These are phyloP conservation scores for Coregonus suidteri DNA, from an alignment of 2,797 vertebrate genomes.

Conservation along the genomic window DNA sequence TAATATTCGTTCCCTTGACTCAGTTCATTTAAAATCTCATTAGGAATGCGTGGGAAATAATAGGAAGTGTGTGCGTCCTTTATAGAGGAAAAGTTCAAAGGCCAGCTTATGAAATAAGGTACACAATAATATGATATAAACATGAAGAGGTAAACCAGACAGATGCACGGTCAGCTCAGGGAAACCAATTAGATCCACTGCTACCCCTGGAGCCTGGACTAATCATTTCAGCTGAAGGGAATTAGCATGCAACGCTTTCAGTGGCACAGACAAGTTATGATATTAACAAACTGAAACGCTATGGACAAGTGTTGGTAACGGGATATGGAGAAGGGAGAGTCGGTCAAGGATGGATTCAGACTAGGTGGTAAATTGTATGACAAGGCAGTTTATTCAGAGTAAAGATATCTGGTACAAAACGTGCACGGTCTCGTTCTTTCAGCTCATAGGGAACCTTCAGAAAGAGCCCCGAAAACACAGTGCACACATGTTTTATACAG, in stretches of 20 bases:
- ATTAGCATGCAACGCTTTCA: neutral
- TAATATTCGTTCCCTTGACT: neutral
- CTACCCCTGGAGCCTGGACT: neutral
- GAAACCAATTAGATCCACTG: neutral
- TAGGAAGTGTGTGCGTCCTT: neutral
- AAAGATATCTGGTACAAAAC: too few species aligned
- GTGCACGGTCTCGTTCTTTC: too few species aligned
- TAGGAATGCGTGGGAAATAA: neutral
- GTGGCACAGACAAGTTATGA: neutral
- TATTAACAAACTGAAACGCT: neutral
- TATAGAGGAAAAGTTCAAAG: neutral
- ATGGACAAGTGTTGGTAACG: too few species aligned
- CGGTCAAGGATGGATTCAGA: too few species aligned
- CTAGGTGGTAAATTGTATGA: too few species aligned
- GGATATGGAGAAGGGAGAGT: too few species aligned
- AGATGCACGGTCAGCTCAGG: neutral
- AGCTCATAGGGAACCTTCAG: too few species aligned
- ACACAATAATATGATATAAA: neutral
- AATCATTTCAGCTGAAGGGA: neutral
- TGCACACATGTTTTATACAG: too few species aligned
- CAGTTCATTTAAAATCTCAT: neutral
- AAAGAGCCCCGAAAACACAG: too few species aligned
- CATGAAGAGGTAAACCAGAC: neutral
- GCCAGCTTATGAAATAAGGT: neutral
- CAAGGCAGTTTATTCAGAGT: too few species aligned